These are phyloP conservation scores for Sminthurides aquaticus DNA, from an alignment of 2,888 invertebrate genomes.

Conservation along the genomic window DNA sequence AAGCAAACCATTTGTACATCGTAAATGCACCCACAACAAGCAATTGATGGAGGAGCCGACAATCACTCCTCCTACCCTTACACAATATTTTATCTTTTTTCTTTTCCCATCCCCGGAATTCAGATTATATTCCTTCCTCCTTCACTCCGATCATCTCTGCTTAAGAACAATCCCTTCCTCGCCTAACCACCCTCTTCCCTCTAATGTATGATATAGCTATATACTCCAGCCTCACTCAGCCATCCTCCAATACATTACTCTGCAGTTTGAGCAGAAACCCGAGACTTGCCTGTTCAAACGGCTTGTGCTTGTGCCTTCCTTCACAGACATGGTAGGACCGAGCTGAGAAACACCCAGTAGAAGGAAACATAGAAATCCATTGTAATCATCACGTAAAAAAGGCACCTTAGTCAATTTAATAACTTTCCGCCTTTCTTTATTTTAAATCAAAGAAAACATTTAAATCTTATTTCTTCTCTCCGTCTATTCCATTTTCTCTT, in stretches of 20 bases:
- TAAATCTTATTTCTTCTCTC: background rate
- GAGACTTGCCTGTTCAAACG: background rate
- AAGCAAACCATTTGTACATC: constrained; percentile 38
- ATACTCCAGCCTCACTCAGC: too few species aligned
- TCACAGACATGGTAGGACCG: background rate
- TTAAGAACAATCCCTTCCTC: too few species aligned
- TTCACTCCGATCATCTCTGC: background rate
- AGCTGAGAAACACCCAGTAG: background rate
- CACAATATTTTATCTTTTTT: constrained; percentile 22
- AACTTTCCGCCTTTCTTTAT: constrained; percentile 9
- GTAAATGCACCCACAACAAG: constrained; percentile 27
- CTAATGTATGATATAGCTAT: too few species aligned
- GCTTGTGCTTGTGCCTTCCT: background rate
- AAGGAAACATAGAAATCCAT: background rate
- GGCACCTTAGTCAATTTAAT: constrained; percentile 22
- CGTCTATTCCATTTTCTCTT: background rate
- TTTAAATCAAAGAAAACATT: background rate
- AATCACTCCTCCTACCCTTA: constrained; percentile 21
- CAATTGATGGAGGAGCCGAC: constrained; percentile 17
- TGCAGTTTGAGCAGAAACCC: background rate
- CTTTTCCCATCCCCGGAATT: background rate
- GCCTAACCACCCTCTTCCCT: too few species aligned
- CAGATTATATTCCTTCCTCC: background rate
- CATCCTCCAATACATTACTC: too few species aligned
- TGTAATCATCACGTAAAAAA: constrained; percentile 4